Evolutionary conservation across 1,140 invertebrate genomes (phyloP), one percentile per base, ranked within the genome.

Genomic region (Trachymyrmex cornetzi): DNA sequence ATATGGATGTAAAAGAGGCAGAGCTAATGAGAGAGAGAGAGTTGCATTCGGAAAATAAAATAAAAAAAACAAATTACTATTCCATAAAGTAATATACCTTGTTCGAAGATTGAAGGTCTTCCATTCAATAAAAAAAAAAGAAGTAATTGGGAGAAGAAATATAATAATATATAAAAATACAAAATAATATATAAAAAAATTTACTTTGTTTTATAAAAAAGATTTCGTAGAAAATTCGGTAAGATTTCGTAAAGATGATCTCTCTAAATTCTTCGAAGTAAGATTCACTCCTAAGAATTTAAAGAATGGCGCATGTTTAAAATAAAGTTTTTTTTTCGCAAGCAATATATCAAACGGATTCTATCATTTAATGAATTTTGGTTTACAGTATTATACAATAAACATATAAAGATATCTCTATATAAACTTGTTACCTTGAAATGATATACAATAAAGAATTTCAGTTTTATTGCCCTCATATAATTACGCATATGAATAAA

Each of bases 381-480:
- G 1, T 53, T 50, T 24, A 34, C 9, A 9, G 22, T 59, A 59
- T 34, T 77, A 44, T 22, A 22, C 19, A 14, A 48, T 57, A 24
- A 69, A 22, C 9, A 16, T 57, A 24, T 12, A 24, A 27, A n/a
- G 44, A 57, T 12, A 14, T 19, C 11, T 55, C 44, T 19, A 0
- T 22, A 64, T 12, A 11, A 22, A 6, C 27, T 67, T 30, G 44
- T 79, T 66, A 80, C 1, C 34, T 34, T 7, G 3, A 27, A 3
- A 34, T 82, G 27, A 82, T 48, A n/a, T 0, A 24, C 38, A 48
- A 74, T 34, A 48, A 61, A 48, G n/a, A 57, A 27, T 57, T 71
- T 14, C 16, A 67, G 27, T 50, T 12, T 72, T 55, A 67, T 53
- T 30, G 9, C 14, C 1, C 14, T 38, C 30, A 34, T 61, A 82